phyloP scores from a whole-genome alignment of 2,797 vertebrate species.

The Sebastolobus alascanus region DNA sequence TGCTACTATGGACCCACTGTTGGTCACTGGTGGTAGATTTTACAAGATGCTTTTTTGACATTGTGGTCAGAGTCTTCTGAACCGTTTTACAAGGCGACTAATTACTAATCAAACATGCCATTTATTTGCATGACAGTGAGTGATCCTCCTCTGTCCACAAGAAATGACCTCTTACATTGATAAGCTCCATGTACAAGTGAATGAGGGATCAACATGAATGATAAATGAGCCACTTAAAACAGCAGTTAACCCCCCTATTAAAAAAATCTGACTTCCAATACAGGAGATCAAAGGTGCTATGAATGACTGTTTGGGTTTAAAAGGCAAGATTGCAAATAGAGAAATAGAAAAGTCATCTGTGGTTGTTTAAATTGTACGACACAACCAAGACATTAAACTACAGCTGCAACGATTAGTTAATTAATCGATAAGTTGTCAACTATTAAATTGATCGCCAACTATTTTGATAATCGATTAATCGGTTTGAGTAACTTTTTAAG shows the following conservation, averaged over 20 bases:
- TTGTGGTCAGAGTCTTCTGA: conserved; percentile 31
- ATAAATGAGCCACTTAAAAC: conserved; percentile 74
- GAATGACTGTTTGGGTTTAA: conserved; percentile 49
- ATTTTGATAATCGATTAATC: too few species aligned
- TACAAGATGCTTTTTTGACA: conserved; percentile 14
- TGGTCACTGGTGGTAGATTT: background rate
- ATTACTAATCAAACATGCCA: conserved; percentile 67
- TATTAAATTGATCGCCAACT: too few species aligned
- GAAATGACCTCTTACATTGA: conserved; percentile 43
- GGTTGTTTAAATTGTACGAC: background rate
- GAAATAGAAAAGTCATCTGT: background rate
- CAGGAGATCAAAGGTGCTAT: conserved; percentile 32
- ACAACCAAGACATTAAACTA: background rate
- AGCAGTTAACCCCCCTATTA: conserved; percentile 42
- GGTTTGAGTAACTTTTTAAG: too few species aligned
- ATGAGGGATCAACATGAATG: conserved; percentile 55
- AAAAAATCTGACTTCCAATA: conserved; percentile 46
- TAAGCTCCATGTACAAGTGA: conserved; percentile 5
- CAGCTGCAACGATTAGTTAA: too few species aligned
- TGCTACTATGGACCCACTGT: background rate
- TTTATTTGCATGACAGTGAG: conserved; percentile 62
- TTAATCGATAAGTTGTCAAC: too few species aligned
- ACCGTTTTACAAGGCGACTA: conserved; percentile 26
- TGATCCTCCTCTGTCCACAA: conserved; percentile 46
- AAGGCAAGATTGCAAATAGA: conserved; percentile 1